Conservation (phyloP, 2,888 invertebrate genomes). For the Toxonevra muliebris region DNA sequence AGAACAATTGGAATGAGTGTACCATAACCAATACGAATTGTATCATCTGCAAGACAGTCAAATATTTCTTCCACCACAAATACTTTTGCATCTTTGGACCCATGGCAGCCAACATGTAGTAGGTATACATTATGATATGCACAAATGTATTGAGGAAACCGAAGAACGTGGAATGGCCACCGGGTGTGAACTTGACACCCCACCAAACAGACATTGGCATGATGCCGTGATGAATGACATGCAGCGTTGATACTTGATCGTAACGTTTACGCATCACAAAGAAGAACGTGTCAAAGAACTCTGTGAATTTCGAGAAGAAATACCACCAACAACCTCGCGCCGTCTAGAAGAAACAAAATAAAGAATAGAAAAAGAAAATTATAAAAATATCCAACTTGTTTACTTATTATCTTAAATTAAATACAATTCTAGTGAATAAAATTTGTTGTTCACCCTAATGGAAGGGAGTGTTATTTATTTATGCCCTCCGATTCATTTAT, state of each 20-base stretch:
- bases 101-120: slow-evolving; percentile 88
- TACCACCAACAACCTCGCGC: slow-evolving; percentile 92
- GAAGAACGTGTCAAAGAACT: slow-evolving; percentile 93
- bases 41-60: slow-evolving; percentile 91
- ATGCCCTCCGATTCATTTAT: too few relatives aligned
- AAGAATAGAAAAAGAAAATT: not conserved
- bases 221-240: slow-evolving; percentile 94
- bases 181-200: slow-evolving; percentile 88
- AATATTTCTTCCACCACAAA: slow-evolving; percentile 96
- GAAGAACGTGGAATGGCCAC: slow-evolving; percentile 94
- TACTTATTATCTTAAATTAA: too few relatives aligned
- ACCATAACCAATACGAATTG: slow-evolving; percentile 89
- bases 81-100: slow-evolving; percentile 88
- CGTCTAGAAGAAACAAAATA: slow-evolving; percentile 69
- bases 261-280: slow-evolving; percentile 94
- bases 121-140: slow-evolving; percentile 94
- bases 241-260: slow-evolving; percentile 88
- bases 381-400: too few relatives aligned
- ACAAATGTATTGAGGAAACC: slow-evolving; percentile 94
- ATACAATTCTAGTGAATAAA: too few relatives aligned
- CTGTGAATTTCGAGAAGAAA: slow-evolving; percentile 92
- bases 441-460: too few relatives aligned
- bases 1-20: slow-evolving; percentile 89
- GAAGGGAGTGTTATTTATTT: too few relatives aligned
- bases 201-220: slow-evolving; percentile 96